phyloP scores from a whole-genome alignment of 2,797 vertebrate genomes.

The Sus cebifrons region DNA sequence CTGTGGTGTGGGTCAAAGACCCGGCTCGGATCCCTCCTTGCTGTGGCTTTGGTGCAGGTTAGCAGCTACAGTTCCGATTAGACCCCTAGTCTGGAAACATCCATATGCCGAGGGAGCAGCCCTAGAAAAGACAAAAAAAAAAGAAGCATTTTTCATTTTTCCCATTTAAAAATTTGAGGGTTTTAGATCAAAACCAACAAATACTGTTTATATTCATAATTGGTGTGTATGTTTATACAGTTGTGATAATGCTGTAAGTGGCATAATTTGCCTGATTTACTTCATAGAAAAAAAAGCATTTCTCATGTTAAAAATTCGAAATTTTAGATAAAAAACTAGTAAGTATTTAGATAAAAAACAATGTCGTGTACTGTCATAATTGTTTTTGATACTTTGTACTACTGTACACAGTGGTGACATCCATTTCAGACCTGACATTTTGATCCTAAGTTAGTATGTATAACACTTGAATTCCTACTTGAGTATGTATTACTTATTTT shows the following conservation, averaged over 20 bases:
- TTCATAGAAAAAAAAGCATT: slow-evolving; percentile 1
- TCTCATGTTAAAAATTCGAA: slow-evolving; percentile 33
- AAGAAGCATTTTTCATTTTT: not conserved
- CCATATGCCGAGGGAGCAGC: too few relatives aligned
- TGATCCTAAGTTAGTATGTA: slow-evolving; percentile 35
- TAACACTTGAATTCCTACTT: slow-evolving; percentile 40
- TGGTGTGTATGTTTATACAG: not conserved
- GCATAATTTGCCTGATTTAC: slow-evolving; percentile 9
- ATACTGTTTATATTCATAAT: slow-evolving; percentile 31
- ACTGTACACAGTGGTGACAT: not conserved
- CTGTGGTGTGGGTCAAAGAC: too few relatives aligned
- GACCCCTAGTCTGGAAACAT: too few relatives aligned
- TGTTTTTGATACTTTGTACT: slow-evolving; percentile 52
- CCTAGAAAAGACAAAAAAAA: too few relatives aligned
- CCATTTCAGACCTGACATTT: slow-evolving; percentile 36
- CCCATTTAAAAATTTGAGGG: slow-evolving; percentile 43
- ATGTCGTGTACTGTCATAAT: not conserved
- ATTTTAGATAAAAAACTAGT: not conserved
- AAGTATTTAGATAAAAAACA: slow-evolving; percentile 5
- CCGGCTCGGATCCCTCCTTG: too few relatives aligned
- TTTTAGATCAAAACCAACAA: slow-evolving; percentile 38
- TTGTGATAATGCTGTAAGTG: not conserved
- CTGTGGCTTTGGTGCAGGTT: too few relatives aligned
- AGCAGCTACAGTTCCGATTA: too few relatives aligned
- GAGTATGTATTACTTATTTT: slow-evolving; percentile 38